A percentile compares a stretch with the other conserved stretches of the same genome.
phyloP scores from a whole-genome alignment of 2,888 invertebrate genomes.

The Perdita meconis region DNA sequence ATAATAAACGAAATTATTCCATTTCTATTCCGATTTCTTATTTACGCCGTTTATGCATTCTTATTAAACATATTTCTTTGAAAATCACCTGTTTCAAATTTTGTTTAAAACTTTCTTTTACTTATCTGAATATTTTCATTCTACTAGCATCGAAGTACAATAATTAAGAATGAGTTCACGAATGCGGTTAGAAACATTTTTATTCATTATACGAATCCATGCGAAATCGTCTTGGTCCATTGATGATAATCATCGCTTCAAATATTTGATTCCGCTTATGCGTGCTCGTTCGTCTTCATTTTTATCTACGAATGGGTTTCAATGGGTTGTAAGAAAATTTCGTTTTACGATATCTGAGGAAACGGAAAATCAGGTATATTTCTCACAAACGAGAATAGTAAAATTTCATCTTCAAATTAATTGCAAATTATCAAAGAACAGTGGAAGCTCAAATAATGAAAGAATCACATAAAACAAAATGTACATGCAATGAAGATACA shows the following conservation, averaged over 20 bases:
- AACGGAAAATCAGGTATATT: background rate
- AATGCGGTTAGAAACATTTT: background rate
- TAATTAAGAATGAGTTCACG: background rate
- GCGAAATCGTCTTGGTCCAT: background rate
- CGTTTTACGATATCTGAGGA: constrained; percentile 7
- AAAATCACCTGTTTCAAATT: no score
- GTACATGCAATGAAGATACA: no score
- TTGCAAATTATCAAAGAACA: no score
- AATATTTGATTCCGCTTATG: background rate
- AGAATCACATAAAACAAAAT: no score
- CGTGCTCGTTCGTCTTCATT: constrained; percentile 17
- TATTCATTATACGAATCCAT: background rate
- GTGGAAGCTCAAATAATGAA: no score
- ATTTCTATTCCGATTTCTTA: no score
- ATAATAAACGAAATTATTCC: no score
- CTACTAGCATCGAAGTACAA: background rate
- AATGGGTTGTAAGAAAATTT: constrained; percentile 24
- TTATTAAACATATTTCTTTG: no score
- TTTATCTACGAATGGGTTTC: constrained; percentile 11
- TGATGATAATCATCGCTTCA: background rate
- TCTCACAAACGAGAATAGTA: background rate
- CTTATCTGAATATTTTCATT: no score
- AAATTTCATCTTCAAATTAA: no score
- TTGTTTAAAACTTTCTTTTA: no score
- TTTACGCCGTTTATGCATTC: no score